Percentiles rank a stretch among this genome's conserved stretches.
Conservation (phyloP, 2,113 vertebrate genomes). For the Dolichallabes microphthalmus region DNA sequence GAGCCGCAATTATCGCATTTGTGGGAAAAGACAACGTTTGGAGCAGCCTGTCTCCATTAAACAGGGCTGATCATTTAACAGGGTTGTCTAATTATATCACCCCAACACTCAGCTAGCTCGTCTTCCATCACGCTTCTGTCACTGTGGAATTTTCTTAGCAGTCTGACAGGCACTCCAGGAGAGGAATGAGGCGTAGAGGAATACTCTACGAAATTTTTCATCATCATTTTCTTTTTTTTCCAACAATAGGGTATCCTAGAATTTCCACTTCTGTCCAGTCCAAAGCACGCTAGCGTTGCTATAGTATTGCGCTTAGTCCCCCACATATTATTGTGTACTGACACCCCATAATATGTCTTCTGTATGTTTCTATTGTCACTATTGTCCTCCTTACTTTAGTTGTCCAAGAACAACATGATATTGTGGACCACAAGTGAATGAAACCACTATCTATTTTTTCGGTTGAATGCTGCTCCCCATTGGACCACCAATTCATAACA, state of each 20-base stretch:
- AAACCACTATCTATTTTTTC: neutral
- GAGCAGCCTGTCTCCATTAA: slow-evolving; percentile 7
- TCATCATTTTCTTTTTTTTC: neutral
- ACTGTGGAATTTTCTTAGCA: slow-evolving; percentile 1
- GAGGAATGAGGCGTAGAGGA: neutral
- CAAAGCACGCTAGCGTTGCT: neutral
- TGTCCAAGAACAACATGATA: neutral
- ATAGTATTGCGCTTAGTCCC: neutral
- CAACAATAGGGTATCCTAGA: neutral
- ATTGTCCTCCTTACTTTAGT: neutral
- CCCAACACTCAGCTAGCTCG: neutral
- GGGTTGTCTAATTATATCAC: slow-evolving; percentile 7
- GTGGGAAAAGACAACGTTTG: slow-evolving; percentile 14
- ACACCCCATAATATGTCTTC: neutral
- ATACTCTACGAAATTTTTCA: neutral
- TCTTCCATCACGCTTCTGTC: slow-evolving; percentile 14
- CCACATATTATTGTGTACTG: neutral
- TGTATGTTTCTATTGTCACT: neutral
- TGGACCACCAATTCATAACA: neutral
- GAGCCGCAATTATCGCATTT: slow-evolving; percentile 39
- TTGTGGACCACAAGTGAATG: neutral
- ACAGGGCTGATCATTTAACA: slow-evolving; percentile 28
- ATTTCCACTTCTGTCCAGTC: neutral
- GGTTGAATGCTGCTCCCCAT: neutral
- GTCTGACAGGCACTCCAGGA: neutral